Evolutionary conservation across 1,140 invertebrate species (phyloP), one percentile per base, ranked within the genome.

Genomic region (Luehdorfia chinensis): DNA sequence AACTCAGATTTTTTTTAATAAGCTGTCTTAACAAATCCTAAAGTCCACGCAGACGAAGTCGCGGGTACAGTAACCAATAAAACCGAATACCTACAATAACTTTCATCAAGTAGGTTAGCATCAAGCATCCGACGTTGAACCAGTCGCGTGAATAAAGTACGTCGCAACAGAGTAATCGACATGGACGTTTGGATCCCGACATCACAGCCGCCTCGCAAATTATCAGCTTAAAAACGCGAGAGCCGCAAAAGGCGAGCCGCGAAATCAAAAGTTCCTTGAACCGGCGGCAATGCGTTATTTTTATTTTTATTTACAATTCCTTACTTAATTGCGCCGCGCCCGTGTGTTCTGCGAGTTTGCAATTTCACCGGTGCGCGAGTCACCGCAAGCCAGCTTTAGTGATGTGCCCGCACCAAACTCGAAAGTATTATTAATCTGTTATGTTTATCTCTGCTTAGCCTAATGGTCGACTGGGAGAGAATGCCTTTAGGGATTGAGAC

Each of bases 331-430:
- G 34, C 34, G 21, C 15, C 11, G 15, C 34, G 34, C 34, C 18
- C 34, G 18, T 37, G 34, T 37, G 34, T 57, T 39, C 16, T 47
- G 44, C 32, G 43, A 51, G 51, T 45, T 47, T 43, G 15, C 44
- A 43, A 43, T 47, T 51, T 56, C 43, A 44, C 54, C 48, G 14
- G 30, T 36, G 46, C 31, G n/a, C n/a, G n/a, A n/a, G n/a, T n/a
- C n/a, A n/a, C n/a, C n/a, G n/a, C n/a, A n/a, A n/a, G n/a, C n/a
- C n/a, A n/a, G n/a, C n/a, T 31, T 18, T 23, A 50, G 50, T 48
- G 19, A 45, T 33, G 39, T 47, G 37, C 28, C 47, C 6, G 7
- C 28, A 16, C 31, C 2, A 11, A 30, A 30, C n/a, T n/a, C n/a
- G n/a, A n/a, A n/a, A n/a, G n/a, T n/a, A n/a, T n/a, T n/a, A n/a